Base-by-base conservation (phyloP, 1,140 invertebrate genomes). In the Drosophila pachea region DNA sequence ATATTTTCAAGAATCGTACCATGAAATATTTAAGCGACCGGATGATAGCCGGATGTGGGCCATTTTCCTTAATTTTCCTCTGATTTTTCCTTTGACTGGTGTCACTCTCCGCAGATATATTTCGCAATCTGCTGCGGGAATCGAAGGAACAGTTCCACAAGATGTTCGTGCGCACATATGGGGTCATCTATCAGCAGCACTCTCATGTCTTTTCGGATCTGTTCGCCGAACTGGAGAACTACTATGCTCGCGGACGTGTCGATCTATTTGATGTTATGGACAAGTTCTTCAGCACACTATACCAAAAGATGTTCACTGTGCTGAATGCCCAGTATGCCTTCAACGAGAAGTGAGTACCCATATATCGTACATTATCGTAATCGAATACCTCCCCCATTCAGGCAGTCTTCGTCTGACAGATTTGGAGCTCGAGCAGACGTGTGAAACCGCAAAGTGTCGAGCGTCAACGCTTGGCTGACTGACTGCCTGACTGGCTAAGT, bases 261-360 rank as follows among this genome's bases (percentile, higher is more conserved):
- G 94, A 97, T 88, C 92, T 99, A 8, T 92, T 94, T 36, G 93
- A 94, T 12, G 94, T 95, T 14, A 94, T 99, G 94, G 95, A 99
- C 74, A 93, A 93, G 60, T 99, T 99, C 91, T 99, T 99, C 91
- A 94, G 93, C 53, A 95, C 94, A 4, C 93, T 99, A 0, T 97
- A 99, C 88, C 95, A 97, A 89, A 97, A 96, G 88, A 99, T 99
- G 97, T 99, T 99, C 90, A 95, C 93, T 0, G 96, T 99, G 29
- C 91, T 99, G 64, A 99, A 99, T 90, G 92, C 93, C 4, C 96
- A 97, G 88, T 98, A 98, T 87, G 91, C 91, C 45, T 97, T 98
- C 83, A 94, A 97, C 89, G 94, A 95, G 43, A 95, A 94, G 92
- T 97, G 90, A 92, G 91, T 92, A 74, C 31, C 14, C 36, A 56